These are phyloP conservation scores for Sardina pilchardus DNA, from an alignment of 2,113 vertebrate species.

Conservation along the genomic window DNA sequence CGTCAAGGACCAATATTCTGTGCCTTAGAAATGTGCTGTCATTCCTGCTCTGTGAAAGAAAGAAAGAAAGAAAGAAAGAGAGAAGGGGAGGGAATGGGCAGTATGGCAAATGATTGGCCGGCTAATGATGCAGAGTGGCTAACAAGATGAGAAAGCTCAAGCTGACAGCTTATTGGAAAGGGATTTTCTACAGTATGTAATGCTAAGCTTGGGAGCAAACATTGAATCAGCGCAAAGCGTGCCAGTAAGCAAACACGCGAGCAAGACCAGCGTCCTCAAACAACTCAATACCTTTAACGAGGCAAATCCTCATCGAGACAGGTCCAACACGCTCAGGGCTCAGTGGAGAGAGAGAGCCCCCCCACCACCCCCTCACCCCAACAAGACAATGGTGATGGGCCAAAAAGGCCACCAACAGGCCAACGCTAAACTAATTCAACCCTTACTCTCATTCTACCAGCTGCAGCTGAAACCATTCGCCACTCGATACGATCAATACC, in stretches of 20 bases:
- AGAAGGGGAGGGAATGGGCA: not conserved
- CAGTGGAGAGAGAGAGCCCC: not conserved
- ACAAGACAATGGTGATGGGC: not conserved
- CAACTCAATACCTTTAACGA: slow-evolving; percentile 11
- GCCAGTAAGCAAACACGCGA: not conserved
- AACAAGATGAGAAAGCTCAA: slow-evolving; percentile 53
- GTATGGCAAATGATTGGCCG: slow-evolving; percentile 47
- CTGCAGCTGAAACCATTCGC: slow-evolving; percentile 19
- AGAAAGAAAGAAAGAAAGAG: too few relatives aligned
- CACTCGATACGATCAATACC: slow-evolving; percentile 41
- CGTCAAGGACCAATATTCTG: not conserved
- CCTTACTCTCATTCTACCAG: slow-evolving; percentile 22
- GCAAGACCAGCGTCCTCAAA: not conserved
- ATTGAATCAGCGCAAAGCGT: slow-evolving; percentile 25
- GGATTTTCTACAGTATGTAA: slow-evolving; percentile 25
- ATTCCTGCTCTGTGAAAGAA: slow-evolving; percentile 42
- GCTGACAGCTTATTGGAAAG: slow-evolving; percentile 34
- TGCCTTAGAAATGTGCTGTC: slow-evolving; percentile 58
- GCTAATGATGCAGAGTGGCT: slow-evolving; percentile 60
- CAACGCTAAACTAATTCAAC: not conserved
- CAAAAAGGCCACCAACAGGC: not conserved
- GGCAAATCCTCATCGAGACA: not conserved
- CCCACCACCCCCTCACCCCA: too few relatives aligned
- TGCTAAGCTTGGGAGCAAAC: slow-evolving; percentile 18
- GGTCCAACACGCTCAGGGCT: not conserved